phyloP scores from a whole-genome alignment of 2,113 vertebrate species.

The Corythoichthys haematopterus region DNA sequence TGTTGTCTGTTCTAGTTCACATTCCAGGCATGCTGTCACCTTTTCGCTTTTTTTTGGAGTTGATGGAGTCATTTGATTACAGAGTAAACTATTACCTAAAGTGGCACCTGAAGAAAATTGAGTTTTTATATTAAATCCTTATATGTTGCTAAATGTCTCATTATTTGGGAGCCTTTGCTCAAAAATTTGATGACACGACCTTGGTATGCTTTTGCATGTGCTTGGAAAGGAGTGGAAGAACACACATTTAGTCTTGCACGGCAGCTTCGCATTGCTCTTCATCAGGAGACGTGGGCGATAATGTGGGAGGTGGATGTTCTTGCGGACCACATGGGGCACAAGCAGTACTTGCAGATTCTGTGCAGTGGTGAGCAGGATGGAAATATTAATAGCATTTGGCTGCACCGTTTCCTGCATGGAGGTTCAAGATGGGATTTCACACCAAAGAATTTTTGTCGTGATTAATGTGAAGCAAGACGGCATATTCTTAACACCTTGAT shows the following conservation, averaged over 20 bases:
- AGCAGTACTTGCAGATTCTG: conserved; percentile 55
- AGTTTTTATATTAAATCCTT: not conserved
- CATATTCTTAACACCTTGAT: not conserved
- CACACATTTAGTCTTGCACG: conserved; percentile 41
- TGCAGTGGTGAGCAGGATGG: conserved; percentile 45
- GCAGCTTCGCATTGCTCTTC: conserved; percentile 47
- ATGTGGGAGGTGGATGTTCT: conserved; percentile 67
- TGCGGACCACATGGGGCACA: conserved; percentile 57
- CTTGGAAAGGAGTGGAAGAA: conserved; percentile 14
- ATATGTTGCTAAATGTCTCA: not conserved
- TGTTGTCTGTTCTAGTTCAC: conserved; percentile 13
- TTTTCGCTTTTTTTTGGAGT: not conserved
- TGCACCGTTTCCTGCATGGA: conserved; percentile 34
- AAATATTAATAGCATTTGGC: conserved; percentile 62
- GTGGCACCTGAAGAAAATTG: not conserved
- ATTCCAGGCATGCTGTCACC: conserved; percentile 8
- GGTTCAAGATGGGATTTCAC: conserved; percentile 27
- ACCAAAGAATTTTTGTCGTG: conserved; percentile 7
- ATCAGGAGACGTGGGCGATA: conserved; percentile 49
- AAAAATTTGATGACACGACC: conserved; percentile 9
- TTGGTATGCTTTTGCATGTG: conserved; percentile 11
- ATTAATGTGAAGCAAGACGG: conserved; percentile 1
- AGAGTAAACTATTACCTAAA: not conserved
- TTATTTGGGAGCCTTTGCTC: conserved; percentile 1
- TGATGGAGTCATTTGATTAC: not conserved